These are phyloP conservation scores for Gambelia wislizenii DNA, from an alignment of 2,797 vertebrate species.

Conservation along the genomic window DNA sequence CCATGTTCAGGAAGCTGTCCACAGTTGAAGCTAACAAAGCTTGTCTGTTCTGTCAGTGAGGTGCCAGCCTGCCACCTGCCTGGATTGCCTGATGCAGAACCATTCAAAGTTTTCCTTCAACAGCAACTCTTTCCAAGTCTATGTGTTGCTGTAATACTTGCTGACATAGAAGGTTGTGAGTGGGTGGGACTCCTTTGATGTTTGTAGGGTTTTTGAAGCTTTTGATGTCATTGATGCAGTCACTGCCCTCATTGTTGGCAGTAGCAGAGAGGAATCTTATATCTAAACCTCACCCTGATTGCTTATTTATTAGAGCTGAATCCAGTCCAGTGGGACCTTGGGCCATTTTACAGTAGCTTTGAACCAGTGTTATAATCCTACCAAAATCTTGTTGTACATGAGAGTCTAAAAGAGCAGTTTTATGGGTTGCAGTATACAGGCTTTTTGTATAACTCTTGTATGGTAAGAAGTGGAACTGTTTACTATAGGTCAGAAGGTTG, in stretches of 20 bases:
- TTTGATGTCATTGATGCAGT: accelerated
- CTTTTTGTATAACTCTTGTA: neutral
- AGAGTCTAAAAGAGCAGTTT: neutral
- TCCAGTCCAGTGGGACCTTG: neutral
- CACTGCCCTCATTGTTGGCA: neutral
- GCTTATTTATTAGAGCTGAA: neutral
- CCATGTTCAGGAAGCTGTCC: slow-evolving; percentile 48
- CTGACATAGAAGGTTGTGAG: neutral
- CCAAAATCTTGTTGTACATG: neutral
- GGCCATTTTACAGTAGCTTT: neutral
- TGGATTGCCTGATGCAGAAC: neutral
- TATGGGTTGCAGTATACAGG: neutral
- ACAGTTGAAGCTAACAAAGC: neutral
- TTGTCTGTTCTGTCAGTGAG: slow-evolving; percentile 8
- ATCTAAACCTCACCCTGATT: neutral
- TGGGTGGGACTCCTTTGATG: slow-evolving; percentile 17
- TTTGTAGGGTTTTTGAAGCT: neutral
- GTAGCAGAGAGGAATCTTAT: accelerated
- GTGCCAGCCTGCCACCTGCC: neutral
- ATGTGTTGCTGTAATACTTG: neutral
- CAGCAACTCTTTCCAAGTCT: neutral
- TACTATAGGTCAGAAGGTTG: neutral
- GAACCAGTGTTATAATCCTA: neutral
- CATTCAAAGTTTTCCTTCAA: neutral
- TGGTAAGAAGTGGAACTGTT: neutral